Base-by-base conservation (phyloP, 2,888 invertebrate genomes). In the Erebia ligea region DNA sequence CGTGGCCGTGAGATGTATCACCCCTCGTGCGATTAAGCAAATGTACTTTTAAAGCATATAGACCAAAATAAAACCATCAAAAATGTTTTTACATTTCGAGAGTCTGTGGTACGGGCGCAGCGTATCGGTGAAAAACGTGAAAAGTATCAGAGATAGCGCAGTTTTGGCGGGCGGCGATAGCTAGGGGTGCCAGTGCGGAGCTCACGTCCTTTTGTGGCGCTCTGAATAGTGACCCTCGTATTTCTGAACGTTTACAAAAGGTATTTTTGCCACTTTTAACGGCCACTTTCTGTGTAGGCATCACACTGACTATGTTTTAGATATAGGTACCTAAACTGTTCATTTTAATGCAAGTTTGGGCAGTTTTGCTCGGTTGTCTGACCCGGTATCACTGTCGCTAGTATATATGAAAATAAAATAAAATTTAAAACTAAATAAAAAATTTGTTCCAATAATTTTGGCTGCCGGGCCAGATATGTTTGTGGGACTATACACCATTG, bases 91-190 rank as follows among this genome's bases (percentile, higher is more conserved):
- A 17, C 17, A 19, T 54, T 50, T 59, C 61, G 66, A 21, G 48
- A 62, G 17, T 34, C 15, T n/a, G 13, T 61, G 15, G 70, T 70
- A 70, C 54, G 66, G 21, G 34, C 45, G 45, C 54, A 34, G 67
- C 62, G 56, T 70, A 85, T 83, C 82, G 84, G 81, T 88, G 88
- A 90, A 91, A 91, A 90, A 91, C 89, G 91, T 91, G 91, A 91
- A 92, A 92, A 92, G 88, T 91, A 90, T 82, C 84, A 85, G 81
- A 77, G 91, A 91, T 91, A 91, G 58, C 67, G 88, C 83, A 78
- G 82, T 85, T 87, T 88, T 87, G 89, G 87, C 87, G 80, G 84
- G 77, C 69, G 70, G 78, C 79, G 87, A 87, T 86, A 89, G 79
- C 80, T 61, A 78, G 80, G 82, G 83, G 76, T 77, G 67, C 58